phyloP scores from a whole-genome alignment of 2,797 vertebrate species.

The Paramormyrops hopkinsi region DNA sequence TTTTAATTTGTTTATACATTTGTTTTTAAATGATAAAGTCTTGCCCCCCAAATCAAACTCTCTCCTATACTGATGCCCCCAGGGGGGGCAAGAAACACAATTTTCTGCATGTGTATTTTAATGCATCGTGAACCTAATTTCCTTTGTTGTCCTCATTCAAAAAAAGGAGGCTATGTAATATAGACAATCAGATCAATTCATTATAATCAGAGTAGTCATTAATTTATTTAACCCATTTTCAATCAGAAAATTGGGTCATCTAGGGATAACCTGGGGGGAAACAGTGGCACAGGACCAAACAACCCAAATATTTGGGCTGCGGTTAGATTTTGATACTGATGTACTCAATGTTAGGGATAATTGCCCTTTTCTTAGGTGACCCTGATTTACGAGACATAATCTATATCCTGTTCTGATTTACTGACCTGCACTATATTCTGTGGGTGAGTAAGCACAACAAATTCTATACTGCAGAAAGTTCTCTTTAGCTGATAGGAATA shows the following conservation, averaged over 20 bases:
- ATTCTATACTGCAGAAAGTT: not conserved
- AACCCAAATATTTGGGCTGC: not conserved
- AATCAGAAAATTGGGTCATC: not conserved
- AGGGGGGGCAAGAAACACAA: not conserved
- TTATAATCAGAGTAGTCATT: not conserved
- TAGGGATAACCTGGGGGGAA: not conserved
- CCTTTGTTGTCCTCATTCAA: not conserved
- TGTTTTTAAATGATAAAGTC: not conserved
- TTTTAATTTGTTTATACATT: not conserved
- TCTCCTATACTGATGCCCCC: not conserved
- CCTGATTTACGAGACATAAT: not conserved
- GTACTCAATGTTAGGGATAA: not conserved
- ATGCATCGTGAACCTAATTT: not conserved
- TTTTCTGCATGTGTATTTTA: not conserved
- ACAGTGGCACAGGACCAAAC: not conserved
- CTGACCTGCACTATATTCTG: not conserved
- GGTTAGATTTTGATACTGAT: not conserved
- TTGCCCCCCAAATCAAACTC: not conserved
- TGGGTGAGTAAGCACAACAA: not conserved
- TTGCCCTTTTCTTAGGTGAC: not conserved
- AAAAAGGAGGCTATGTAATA: not conserved
- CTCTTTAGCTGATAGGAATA: not conserved
- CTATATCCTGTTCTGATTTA: not conserved
- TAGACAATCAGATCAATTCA: not conserved
- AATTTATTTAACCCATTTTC: conserved; percentile 19